Conservation (phyloP, 1,140 invertebrate species). For the Drosophila suzukii region DNA sequence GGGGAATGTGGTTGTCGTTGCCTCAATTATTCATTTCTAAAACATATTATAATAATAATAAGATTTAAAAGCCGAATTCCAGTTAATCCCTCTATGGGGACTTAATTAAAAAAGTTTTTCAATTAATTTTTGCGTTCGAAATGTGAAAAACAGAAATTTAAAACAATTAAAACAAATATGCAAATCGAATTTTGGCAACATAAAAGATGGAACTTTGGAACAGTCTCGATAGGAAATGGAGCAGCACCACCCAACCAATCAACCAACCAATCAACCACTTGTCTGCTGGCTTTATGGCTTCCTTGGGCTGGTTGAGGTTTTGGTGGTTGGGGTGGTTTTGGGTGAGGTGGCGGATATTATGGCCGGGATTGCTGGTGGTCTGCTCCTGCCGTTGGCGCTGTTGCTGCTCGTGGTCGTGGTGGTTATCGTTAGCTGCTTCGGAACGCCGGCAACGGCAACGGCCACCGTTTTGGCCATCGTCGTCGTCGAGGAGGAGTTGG, state of each 20-base stretch:
- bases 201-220: constrained; percentile 22
- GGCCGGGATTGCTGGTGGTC: constrained; percentile 19
- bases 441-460: constrained; percentile 28
- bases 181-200: constrained; percentile 31
- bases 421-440: constrained; percentile 35
- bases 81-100: background rate
- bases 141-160: constrained; percentile 9
- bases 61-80: constrained; percentile 3
- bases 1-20: constrained; percentile 2
- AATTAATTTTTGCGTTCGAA: constrained; percentile 7
- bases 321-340: constrained; percentile 15
- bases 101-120: constrained; percentile 21
- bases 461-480: constrained; percentile 47
- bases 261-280: background rate
- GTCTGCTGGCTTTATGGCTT: constrained; percentile 40
- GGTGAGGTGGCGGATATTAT: constrained; percentile 20
- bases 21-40: constrained; percentile 5
- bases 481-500: constrained; percentile 50
- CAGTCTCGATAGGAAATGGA: constrained; percentile 2
- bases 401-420: constrained; percentile 21
- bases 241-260: constrained; percentile 1
- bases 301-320: constrained; percentile 12
- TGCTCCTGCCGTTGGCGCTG: constrained; percentile 24
- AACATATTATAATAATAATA: constrained; percentile 12
- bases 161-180: constrained; percentile 43